Evolutionary conservation across 2,797 vertebrate species (phyloP).

Genomic region (Meriones psammophilus): DNA sequence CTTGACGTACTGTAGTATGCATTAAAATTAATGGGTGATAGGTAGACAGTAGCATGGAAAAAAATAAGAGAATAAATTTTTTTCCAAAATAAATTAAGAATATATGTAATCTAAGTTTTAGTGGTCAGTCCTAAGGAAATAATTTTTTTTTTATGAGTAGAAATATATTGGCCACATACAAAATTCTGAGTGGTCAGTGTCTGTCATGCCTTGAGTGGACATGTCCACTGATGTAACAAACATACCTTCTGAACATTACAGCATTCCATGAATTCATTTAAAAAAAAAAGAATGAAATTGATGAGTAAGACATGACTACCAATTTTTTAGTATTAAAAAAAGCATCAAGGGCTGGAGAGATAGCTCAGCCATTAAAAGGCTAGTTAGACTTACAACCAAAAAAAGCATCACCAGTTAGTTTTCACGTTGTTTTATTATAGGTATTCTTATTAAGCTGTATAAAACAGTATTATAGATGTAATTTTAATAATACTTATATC

Average conservation of each 20-base stretch:
- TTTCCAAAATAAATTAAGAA: slow-evolving; percentile 18
- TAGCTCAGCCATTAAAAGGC: too few relatives aligned
- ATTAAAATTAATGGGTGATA: slow-evolving; percentile 15
- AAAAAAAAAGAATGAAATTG: not conserved
- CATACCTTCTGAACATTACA: not conserved
- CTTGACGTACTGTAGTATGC: slow-evolving; percentile 5
- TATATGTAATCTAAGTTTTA: not conserved
- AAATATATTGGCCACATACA: slow-evolving; percentile 14
- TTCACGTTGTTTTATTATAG: slow-evolving; percentile 12
- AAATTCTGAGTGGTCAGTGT: not conserved
- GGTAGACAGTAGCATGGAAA: not conserved
- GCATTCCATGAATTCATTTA: not conserved
- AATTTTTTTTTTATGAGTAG: not conserved
- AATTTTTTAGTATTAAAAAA: slow-evolving; percentile 16
- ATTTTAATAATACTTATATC: slow-evolving; percentile 4
- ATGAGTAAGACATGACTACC: not conserved
- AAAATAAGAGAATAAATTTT: not conserved
- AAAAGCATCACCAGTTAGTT: slow-evolving; percentile 1
- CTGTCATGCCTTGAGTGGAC: not conserved
- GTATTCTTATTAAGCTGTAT: not conserved
- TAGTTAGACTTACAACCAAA: not conserved
- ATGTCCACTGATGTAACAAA: not conserved
- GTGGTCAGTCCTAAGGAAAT: slow-evolving; percentile 13
- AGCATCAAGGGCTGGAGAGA: not conserved
- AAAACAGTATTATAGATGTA: not conserved